Evolutionary conservation across 2,888 invertebrate species (phyloP).

Genomic region (Melieria crassipennis): DNA sequence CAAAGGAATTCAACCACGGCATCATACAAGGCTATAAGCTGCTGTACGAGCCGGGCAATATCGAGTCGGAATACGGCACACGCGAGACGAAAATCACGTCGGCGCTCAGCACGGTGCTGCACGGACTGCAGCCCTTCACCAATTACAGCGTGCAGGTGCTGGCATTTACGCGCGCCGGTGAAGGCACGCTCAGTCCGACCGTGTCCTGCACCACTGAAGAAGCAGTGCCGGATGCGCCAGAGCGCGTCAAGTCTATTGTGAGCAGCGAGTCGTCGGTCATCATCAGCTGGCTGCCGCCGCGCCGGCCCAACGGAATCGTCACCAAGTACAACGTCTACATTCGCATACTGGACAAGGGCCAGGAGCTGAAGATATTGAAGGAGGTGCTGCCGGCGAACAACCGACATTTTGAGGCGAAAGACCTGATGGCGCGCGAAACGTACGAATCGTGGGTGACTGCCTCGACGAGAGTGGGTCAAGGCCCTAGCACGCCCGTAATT

Average conservation of each 20-base stretch:
- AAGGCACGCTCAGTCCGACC: constrained; percentile 69
- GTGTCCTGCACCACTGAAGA: constrained; percentile 71
- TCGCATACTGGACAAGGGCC: constrained; percentile 68
- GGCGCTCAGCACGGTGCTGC: constrained; percentile 68
- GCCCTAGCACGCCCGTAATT: constrained; percentile 70
- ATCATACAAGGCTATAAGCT: constrained; percentile 82
- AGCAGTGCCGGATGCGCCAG: constrained; percentile 72
- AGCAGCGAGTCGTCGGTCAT: constrained; percentile 71
- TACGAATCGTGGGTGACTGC: constrained; percentile 74
- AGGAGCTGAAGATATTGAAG: constrained; percentile 68
- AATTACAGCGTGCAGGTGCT: constrained; percentile 74
- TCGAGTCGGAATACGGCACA: constrained; percentile 59
- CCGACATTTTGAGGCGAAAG: constrained; percentile 68
- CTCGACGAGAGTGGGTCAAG: constrained; percentile 72
- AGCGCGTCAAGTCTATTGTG: constrained; percentile 71
- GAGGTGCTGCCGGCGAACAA: constrained; percentile 66
- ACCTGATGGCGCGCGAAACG: constrained; percentile 68
- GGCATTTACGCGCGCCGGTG: constrained; percentile 73
- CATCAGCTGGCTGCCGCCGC: constrained; percentile 74
- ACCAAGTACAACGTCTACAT: constrained; percentile 73
- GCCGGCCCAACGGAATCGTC: constrained; percentile 72
- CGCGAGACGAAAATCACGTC: constrained; percentile 69
- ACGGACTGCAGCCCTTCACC: constrained; percentile 71
- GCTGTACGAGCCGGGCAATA: constrained; percentile 70
- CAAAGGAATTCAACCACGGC: constrained; percentile 73